Base-by-base conservation (phyloP, 2,797 vertebrate genomes). In the Poecilia picta region DNA sequence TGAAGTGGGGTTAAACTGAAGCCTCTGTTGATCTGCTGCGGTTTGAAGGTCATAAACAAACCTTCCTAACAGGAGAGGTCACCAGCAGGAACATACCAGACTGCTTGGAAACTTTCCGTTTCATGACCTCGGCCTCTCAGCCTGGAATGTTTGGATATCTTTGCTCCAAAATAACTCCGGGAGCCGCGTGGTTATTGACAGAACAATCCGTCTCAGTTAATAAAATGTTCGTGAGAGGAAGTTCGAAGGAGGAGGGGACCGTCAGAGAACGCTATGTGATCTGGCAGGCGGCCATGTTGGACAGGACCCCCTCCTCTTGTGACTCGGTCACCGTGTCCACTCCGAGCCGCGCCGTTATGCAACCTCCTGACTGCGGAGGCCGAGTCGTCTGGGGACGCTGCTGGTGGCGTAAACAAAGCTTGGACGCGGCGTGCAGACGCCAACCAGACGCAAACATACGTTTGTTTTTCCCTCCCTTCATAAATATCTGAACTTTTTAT, bases 21-120 rank as follows among this genome's bases (percentile, higher is more conserved):
- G 39, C 41, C 15, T 2, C 3, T 73, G 77, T 73, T 75, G 33
- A 49, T 73, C 47, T 73, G 46, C 66, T 70, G 39, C 43, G 85
- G 66, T 76, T 73, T 57, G 74, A 25, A 73, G 5, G 73, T 41
- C 51, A 43, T 81, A 82, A 89, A 87, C 89, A 81, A 76, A 13
- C 31, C 72, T 41, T 47, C 83, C 41, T 20, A 23, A 33, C 76
- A 83, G 71, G 43, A 76, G 78, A 82, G 83, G 91, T 87, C 85
- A 85, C 23, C 10, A 77, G 46, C 77, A 45, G 12, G 75, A 91
- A 91, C 93, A 93, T 94, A 89, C 93, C 93, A 91, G 85, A 85
- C 81, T 87, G 66, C 80, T 81, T 87, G 87, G 90, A 92, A 95
- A 95, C 93, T 94, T 95, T 95, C 87, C 81, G 70, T 93, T 88